Evolutionary conservation across 2,113 vertebrate genomes (phyloP).

Genomic region (Mirounga angustirostris): DNA sequence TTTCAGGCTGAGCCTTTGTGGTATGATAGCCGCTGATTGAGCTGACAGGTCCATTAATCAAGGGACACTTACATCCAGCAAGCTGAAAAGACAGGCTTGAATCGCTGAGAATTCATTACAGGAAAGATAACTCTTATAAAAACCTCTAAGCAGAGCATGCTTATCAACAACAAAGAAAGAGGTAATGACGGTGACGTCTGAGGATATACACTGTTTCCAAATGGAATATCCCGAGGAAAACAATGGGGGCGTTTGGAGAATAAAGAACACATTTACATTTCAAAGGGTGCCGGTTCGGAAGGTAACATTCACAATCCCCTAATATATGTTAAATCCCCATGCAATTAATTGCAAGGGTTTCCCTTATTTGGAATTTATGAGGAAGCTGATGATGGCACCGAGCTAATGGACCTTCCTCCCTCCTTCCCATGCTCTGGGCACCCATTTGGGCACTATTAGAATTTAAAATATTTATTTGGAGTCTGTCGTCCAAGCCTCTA

Average conservation of each 20-base stretch:
- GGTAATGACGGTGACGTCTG: not conserved
- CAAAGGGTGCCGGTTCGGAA: not conserved
- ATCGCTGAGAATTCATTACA: slow-evolving; percentile 48
- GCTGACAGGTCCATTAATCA: slow-evolving; percentile 81
- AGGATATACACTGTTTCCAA: slow-evolving; percentile 40
- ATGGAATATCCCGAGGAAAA: slow-evolving; percentile 24
- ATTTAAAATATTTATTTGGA: not conserved
- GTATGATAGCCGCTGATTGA: not conserved
- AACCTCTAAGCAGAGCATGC: not conserved
- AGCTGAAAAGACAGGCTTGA: slow-evolving; percentile 16
- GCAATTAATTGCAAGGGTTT: not conserved
- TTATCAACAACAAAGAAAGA: not conserved
- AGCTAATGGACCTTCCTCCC: not conserved
- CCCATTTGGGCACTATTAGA: not conserved
- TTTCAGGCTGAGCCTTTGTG: slow-evolving; percentile 46
- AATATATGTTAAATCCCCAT: slow-evolving; percentile 25
- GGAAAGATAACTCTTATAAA: slow-evolving; percentile 9
- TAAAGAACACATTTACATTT: slow-evolving; percentile 57
- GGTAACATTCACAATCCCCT: slow-evolving; percentile 34
- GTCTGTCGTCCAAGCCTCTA: not conserved
- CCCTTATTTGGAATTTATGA: not conserved
- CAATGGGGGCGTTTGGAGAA: not conserved
- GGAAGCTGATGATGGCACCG: not conserved
- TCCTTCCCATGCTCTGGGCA: not conserved
- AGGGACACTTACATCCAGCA: not conserved